A percentile compares a stretch with the other conserved stretches of the same genome.
These are phyloP conservation scores for Tragelaphus imberbis DNA, from an alignment of 2,113 vertebrate genomes.

Conservation along the genomic window DNA sequence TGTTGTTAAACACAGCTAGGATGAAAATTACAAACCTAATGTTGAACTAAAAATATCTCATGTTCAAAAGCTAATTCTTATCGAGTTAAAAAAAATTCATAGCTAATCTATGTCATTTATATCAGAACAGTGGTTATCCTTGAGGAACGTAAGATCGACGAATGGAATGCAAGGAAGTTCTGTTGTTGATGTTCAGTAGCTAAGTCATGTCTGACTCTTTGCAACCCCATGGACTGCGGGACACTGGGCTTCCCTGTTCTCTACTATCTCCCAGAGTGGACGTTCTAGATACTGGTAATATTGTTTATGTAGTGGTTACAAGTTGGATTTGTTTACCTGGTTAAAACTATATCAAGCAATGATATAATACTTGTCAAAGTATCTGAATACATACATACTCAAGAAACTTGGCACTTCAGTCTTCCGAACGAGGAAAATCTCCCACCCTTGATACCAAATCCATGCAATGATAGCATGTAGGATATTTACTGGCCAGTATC, in stretches of 20 bases:
- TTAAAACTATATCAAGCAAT: background rate
- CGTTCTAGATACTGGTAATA: background rate
- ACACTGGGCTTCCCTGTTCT: background rate
- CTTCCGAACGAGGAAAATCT: background rate
- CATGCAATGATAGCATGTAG: background rate
- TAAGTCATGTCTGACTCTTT: background rate
- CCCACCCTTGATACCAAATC: background rate
- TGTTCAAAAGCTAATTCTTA: background rate
- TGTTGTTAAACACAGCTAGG: background rate
- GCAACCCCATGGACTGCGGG: background rate
- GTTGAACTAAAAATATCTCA: background rate
- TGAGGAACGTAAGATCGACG: background rate
- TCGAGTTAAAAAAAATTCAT: background rate
- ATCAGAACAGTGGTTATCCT: background rate
- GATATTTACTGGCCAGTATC: background rate
- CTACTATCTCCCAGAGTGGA: background rate
- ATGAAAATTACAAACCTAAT: background rate
- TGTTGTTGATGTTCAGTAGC: background rate
- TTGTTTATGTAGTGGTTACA: background rate
- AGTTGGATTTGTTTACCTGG: background rate
- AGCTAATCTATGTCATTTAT: background rate
- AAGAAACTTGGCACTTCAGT: background rate
- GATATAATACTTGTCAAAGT: background rate
- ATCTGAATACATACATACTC: background rate
- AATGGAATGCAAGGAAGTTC: background rate